Base-by-base conservation (phyloP, 2,113 vertebrate genomes). In the Cavia aperea region DNA sequence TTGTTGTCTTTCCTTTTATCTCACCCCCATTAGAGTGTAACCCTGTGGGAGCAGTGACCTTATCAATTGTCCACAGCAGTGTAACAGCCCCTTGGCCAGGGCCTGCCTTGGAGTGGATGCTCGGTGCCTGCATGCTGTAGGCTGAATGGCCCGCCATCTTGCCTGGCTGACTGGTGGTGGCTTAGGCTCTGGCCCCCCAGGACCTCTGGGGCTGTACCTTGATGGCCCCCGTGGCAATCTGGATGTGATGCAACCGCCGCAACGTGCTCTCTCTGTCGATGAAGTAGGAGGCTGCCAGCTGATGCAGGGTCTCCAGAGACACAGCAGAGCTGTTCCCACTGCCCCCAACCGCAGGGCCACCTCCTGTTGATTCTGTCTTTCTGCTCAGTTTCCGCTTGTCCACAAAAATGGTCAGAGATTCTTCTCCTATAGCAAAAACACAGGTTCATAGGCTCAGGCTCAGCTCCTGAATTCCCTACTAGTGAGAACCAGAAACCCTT, bases 241-340 rank as follows among this genome's bases (percentile, higher is more conserved):
- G 99, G 94, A 99, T 98, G 88, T 99, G 99, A 97, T 99, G 99
- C 58, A 99, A 98, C 84, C 98, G 97, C 73, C 99, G 97, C 21
- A 99, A 97, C 0, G 99, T 99, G 97, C 98, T 99, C 94, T 99
- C 99, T 68, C 99, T 95, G 97, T 99, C 99, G 0, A 99, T 99
- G 98, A 99, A 99, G 97, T 99, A 99, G 79, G 99, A 99, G 33
- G 99, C 99, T 0, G 99, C 99, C 97, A 99, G 97, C 97, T 99
- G 99, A 96, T 99, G 99, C 89, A 99, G 97, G 81, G 98, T 98
- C 97, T 99, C 99, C 98, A 99, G 96, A 3, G 99, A 99, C 92
- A 99, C 98, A 24, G 98, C 98, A 0, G 99, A 98, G 97, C 98
- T 98, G 98, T 99, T 99, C 85, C 98, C 98, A 4, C 96, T 97